Evolutionary conservation across 2,797 vertebrate genomes (phyloP).

Genomic region (Sebastes vulpes): DNA sequence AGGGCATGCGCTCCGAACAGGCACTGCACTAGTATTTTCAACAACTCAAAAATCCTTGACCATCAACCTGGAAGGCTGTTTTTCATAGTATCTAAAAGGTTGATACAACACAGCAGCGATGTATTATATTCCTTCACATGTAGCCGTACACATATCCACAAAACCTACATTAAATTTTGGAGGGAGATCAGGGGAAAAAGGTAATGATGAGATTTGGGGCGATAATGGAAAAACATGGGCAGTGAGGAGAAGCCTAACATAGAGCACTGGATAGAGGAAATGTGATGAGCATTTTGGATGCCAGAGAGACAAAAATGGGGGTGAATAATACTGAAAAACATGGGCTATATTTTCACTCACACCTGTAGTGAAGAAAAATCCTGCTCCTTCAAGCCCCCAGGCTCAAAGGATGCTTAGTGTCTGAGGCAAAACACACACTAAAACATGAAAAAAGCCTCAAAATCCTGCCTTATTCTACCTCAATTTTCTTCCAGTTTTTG

Average conservation of each 20-base stretch:
- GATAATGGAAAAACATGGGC: neutral
- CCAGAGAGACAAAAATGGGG: conserved; percentile 3
- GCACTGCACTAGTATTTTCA: no score
- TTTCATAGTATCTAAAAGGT: neutral
- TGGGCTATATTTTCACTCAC: neutral
- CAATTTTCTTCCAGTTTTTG: neutral
- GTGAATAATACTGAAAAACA: conserved; percentile 5
- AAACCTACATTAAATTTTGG: conserved; percentile 46
- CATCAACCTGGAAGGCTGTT: neutral
- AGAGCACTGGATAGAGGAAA: neutral
- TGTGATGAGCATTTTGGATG: neutral
- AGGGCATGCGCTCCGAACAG: no score
- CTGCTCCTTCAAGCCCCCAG: neutral
- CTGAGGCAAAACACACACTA: neutral
- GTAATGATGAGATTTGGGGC: conserved; percentile 81
- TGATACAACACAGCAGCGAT: neutral
- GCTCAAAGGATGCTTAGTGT: conserved; percentile 2
- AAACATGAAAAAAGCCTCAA: neutral
- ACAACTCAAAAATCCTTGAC: neutral
- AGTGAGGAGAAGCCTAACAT: neutral
- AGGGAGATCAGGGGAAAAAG: conserved; percentile 90
- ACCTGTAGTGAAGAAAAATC: neutral
- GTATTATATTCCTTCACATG: conserved; percentile 1
- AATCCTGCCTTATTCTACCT: neutral
- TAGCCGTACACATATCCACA: neutral